Percentiles rank a stretch among this genome's conserved stretches.
Conservation (phyloP, 2,888 invertebrate genomes). For the Acanthosepion lycidas region DNA sequence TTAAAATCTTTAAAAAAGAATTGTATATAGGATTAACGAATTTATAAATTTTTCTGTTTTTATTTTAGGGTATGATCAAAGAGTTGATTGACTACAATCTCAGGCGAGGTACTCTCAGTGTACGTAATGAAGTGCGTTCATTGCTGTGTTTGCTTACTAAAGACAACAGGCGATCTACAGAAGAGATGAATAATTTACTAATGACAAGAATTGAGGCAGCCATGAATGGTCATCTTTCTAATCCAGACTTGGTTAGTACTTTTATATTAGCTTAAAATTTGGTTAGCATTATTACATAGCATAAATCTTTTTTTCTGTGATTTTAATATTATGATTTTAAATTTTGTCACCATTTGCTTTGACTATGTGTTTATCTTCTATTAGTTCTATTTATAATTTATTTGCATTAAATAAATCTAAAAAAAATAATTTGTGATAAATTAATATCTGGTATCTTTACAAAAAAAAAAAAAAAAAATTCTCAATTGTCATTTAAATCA, state of each 20-base stretch:
- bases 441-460: no score
- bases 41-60: not conserved
- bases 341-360: no score
- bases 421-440: no score
- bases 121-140: constrained; percentile 90
- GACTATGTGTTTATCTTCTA: no score
- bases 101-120: constrained; percentile 84
- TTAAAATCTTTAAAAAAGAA: not conserved
- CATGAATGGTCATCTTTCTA: constrained; percentile 77
- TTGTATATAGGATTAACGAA: not conserved
- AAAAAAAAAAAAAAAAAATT: no score
- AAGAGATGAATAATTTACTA: constrained; percentile 87
- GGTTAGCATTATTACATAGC: no score
- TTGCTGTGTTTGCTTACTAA: constrained; percentile 90
- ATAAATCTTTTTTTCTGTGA: no score
- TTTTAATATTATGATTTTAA: no score
- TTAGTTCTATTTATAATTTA: no score
- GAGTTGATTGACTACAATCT: constrained; percentile 93
- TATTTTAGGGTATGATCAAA: constrained; percentile 84
- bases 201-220: constrained; percentile 84
- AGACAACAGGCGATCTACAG: constrained; percentile 87
- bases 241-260: constrained; percentile 79
- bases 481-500: no score
- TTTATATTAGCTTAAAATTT: no score
- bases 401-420: no score